These are phyloP conservation scores for Callithrix jacchus DNA, from an alignment of 2,113 vertebrate genomes.

Conservation along the genomic window DNA sequence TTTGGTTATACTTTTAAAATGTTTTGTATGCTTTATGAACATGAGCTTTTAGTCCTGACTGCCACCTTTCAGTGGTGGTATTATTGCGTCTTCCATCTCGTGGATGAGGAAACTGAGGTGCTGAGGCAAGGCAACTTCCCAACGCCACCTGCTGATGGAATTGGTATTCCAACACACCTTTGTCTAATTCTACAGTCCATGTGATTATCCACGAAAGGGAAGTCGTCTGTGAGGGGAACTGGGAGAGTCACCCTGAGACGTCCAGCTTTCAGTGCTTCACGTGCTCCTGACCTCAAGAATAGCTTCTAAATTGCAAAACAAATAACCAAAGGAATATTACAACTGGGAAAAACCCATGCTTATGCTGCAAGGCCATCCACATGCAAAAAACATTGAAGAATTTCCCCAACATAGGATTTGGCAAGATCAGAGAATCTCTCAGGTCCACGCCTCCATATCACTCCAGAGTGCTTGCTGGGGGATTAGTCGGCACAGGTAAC, in stretches of 20 bases:
- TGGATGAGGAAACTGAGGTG: not conserved
- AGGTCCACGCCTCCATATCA: not conserved
- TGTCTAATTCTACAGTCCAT: not conserved
- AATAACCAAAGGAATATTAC: not conserved
- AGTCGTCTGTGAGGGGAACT: no score
- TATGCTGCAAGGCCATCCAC: not conserved
- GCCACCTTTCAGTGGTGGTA: not conserved
- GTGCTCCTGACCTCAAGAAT: not conserved
- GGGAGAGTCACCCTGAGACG: no score
- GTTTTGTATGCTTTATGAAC: not conserved
- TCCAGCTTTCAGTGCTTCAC: not conserved
- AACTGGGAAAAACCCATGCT: not conserved
- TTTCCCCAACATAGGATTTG: not conserved
- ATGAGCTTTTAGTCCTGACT: not conserved
- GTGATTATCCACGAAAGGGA: not conserved
- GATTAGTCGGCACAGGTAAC: not conserved
- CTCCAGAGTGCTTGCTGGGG: not conserved
- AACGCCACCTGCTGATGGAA: not conserved
- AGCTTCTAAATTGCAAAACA: not conserved
- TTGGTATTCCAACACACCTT: not conserved
- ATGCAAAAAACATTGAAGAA: not conserved
- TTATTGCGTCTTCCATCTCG: not conserved
- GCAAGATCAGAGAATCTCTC: not conserved
- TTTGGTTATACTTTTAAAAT: not conserved
- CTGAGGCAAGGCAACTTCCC: not conserved